Conservation (phyloP, 2,888 invertebrate species). For the Eupsilia transversa region DNA sequence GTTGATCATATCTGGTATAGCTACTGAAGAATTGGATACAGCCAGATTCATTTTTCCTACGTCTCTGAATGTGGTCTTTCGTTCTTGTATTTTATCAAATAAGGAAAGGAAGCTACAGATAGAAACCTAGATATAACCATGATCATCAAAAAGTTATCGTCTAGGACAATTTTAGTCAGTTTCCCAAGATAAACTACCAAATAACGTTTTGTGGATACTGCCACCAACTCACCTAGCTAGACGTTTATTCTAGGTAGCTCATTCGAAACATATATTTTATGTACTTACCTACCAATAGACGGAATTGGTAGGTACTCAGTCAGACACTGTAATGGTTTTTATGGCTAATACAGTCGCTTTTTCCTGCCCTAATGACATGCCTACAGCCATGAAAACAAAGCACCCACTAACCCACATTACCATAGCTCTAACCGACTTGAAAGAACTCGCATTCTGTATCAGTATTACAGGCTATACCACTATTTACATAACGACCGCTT, state of each 20-base stretch:
- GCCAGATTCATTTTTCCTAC: too few relatives aligned
- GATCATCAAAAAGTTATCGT: background rate
- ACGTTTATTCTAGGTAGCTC: background rate
- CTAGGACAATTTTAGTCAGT: background rate
- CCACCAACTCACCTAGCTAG: too few relatives aligned
- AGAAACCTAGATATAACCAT: background rate
- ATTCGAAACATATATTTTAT: background rate
- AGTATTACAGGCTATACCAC: slow-evolving; percentile 5
- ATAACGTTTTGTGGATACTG: background rate
- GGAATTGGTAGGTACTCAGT: background rate
- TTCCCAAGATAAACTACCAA: background rate
- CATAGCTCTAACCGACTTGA: slow-evolving; percentile 26
- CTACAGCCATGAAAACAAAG: slow-evolving; percentile 43
- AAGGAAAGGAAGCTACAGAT: background rate
- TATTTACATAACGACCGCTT: slow-evolving; percentile 58
- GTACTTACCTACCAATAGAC: background rate
- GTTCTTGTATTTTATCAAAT: background rate
- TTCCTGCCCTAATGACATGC: slow-evolving; percentile 34
- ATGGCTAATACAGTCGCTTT: slow-evolving; percentile 28
- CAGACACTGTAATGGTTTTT: slow-evolving; percentile 4
- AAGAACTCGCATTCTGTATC: slow-evolving; percentile 31
- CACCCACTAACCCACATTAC: slow-evolving; percentile 23
- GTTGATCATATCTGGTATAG: too few relatives aligned
- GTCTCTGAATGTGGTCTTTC: background rate
- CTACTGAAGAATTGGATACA: background rate